Percentiles rank a stretch among this genome's conserved stretches.
phyloP scores from a whole-genome alignment of 2,888 invertebrate genomes.

The Ecdyonurus torrentis region DNA sequence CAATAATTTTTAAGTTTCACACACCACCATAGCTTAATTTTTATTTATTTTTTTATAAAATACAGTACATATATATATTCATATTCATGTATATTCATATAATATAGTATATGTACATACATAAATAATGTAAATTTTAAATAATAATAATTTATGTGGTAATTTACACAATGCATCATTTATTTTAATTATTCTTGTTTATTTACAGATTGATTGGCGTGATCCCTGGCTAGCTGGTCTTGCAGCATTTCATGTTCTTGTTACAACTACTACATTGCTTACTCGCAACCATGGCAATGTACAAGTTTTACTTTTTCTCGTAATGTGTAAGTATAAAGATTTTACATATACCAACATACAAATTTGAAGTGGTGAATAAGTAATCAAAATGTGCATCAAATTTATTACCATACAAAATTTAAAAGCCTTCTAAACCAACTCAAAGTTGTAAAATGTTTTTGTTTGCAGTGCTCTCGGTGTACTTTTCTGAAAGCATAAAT shows the following conservation, averaged over 20 bases:
- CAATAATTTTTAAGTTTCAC: too few relatives aligned
- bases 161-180: too few relatives aligned
- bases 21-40: too few relatives aligned
- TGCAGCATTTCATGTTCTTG: conserved; percentile 54
- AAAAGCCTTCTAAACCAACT: not conserved
- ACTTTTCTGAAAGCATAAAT: conserved; percentile 81
- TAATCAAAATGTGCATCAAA: not conserved
- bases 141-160: too few relatives aligned
- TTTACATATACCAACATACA: too few relatives aligned
- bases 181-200: too few relatives aligned
- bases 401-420: conserved; percentile 2
- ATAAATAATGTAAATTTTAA: too few relatives aligned
- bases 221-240: conserved; percentile 75
- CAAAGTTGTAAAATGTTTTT: conserved; percentile 11
- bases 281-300: conserved; percentile 76
- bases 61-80: too few relatives aligned
- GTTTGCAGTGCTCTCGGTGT: conserved; percentile 65
- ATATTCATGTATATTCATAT: too few relatives aligned
- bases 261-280: conserved; percentile 60
- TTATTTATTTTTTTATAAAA: too few relatives aligned
- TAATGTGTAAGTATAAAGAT: conserved; percentile 47
- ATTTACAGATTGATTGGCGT: conserved; percentile 68
- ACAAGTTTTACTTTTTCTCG: conserved; percentile 65
- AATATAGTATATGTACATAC: too few relatives aligned
- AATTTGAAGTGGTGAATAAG: too few relatives aligned